Percentiles rank a stretch among this genome's conserved stretches.
These are phyloP conservation scores for Otis tarda DNA, from an alignment of 2,113 vertebrate species.

Conservation along the genomic window DNA sequence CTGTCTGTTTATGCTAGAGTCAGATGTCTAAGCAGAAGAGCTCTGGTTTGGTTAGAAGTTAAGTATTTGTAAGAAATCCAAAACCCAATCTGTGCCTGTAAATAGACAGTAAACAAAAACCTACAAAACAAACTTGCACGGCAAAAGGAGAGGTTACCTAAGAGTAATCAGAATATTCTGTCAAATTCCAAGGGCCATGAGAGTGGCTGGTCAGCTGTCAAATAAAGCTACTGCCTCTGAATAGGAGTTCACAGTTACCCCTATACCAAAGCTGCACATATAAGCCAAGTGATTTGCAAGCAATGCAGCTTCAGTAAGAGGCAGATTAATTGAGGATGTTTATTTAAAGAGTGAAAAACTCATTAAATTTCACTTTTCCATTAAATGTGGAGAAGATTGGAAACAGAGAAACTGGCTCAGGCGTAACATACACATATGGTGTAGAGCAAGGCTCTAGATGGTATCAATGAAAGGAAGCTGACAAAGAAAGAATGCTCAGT, in stretches of 20 bases:
- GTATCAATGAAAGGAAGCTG: neutral
- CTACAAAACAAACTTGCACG: neutral
- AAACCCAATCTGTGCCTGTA: neutral
- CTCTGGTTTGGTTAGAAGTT: neutral
- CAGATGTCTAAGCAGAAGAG: neutral
- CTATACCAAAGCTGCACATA: neutral
- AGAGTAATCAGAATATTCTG: neutral
- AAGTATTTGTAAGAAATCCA: neutral
- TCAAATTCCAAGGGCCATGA: neutral
- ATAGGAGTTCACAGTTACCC: neutral
- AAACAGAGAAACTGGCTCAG: neutral
- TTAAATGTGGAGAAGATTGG: neutral
- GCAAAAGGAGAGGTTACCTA: neutral
- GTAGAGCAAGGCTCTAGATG: neutral
- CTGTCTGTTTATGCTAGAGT: neutral
- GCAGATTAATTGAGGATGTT: neutral
- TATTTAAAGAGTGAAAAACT: neutral
- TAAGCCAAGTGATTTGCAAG: neutral
- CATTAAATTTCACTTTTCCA: neutral
- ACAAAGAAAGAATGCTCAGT: neutral
- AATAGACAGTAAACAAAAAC: neutral
- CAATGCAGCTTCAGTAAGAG: neutral
- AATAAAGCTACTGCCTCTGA: neutral
- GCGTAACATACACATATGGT: accelerated
- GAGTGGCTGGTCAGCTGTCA: neutral